Evolutionary conservation across 2,888 invertebrate genomes (phyloP), one percentile per base, ranked within the genome.

Genomic region (Drosophila percnosoma): DNA sequence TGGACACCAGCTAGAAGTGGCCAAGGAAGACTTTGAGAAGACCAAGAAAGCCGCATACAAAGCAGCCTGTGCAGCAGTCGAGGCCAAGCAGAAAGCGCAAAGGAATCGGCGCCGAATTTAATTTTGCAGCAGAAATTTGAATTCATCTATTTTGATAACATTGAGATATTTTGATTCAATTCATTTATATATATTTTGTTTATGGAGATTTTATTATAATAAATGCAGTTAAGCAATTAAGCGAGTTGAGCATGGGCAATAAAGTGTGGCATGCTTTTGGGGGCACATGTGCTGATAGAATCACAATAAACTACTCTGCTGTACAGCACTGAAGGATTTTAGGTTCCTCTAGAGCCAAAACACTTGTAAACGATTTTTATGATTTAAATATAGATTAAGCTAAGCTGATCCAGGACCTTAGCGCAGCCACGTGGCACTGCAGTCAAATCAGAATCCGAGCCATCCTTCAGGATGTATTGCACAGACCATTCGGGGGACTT

Each of bases 31-130:
- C 81, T 94, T 95, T 54, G 92, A 94, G 0, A 95, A 94, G 29
- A 96, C 96, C 0, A 96, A 95, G 85, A 95, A 95, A 73, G 95
- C 96, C 0, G 96, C 96, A 0, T 95, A 95, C 66, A 95, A 95
- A 68, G 96, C 96, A 0, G 95, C 95, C 29, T 94, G 95, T 66
- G 95, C 96, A 0, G 96, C 96, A 0, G 94, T 95, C 27, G 95
- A 95, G 27, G 96, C 96, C 8, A 95, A 95, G 78, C 94, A 95
- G 13, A 92, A 92, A 73, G 92, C 91, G 0, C 78, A 83, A 4
- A 75, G 65, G 21, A 61, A 13, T 11, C 64, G 76, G 0, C 72
- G 83, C 8, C 24, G 38, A 45, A 45, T 45, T 21, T 24, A 7
- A 24, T 5, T 5, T 11, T 11, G 21, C 11, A 21, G 2, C 11